Percentiles rank a stretch among this genome's conserved stretches.
Conservation (phyloP, 2,888 invertebrate genomes). For the Megalurothrips usitatus region DNA sequence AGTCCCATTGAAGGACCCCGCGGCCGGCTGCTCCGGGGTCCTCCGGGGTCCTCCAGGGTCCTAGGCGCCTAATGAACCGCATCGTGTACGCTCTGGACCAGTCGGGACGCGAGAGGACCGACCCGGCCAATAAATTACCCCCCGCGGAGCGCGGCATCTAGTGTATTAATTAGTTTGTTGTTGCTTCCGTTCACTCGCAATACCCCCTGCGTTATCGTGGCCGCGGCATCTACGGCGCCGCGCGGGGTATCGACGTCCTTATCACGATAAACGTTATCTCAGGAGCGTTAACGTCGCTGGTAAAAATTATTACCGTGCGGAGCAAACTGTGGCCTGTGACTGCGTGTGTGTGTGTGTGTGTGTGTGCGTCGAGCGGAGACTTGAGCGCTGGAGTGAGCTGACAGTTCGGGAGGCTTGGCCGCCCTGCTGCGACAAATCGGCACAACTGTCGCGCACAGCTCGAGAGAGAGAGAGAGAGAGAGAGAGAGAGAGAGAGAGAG, state of each 20-base stretch:
- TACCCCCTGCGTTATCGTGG: too few relatives aligned
- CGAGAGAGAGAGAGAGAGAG: neutral
- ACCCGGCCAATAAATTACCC: neutral
- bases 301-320: too few relatives aligned
- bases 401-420: neutral
- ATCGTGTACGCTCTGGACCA: neutral
- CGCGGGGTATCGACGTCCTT: neutral
- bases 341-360: too few relatives aligned
- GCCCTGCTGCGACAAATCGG: too few relatives aligned
- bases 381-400: neutral
- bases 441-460: too few relatives aligned
- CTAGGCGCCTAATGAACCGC: neutral
- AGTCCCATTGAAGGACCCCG: neutral
- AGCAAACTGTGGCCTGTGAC: neutral
- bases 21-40: too few relatives aligned
- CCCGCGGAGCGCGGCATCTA: neutral
- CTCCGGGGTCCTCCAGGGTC: too few relatives aligned
- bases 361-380: neutral
- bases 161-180: conserved; percentile 8
- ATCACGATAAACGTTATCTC: too few relatives aligned
- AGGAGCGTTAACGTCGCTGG: too few relatives aligned
- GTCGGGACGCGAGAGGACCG: too few relatives aligned
- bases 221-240: too few relatives aligned
- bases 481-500: neutral
- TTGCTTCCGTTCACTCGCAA: too few relatives aligned